Evolutionary conservation across 2,113 vertebrate genomes (phyloP), one percentile per base, ranked within the genome.

Genomic region (Coturnix japonica): DNA sequence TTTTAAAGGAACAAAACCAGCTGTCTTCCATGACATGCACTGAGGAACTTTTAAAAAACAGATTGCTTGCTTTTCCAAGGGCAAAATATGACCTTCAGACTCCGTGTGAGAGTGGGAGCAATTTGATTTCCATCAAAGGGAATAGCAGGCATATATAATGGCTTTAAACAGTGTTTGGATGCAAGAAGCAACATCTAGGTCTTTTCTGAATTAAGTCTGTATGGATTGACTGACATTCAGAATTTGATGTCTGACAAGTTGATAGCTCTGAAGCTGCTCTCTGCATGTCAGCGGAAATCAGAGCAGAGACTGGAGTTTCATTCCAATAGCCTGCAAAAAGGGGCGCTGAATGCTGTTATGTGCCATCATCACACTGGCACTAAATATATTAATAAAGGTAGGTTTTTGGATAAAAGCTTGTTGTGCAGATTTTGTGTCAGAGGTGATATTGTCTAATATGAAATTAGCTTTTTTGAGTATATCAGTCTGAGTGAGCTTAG

Each of bases 61-160:
- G 21, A 13, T 65, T 81, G 4, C 6, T 7, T 72, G 14, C 13
- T 87, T 85, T 89, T 83, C 54, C 17, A 31, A 19, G 25, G 26
- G 60, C 69, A 73, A 25, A 63, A 6, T 47, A 56, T 65, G 44
- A 93, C 39, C 57, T 86, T 65, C 83, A 86, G 49, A 44, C 21
- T 61, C 13, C 66, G 3, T 31, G 6, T 1, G 13, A 37, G 12
- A 74, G 21, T 75, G 35, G 22, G 22, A 86, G 21, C n/a, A 83
- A 60, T 91, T 43, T 77, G 59, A 86, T 89, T 90, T 95, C 71
- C 63, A 79, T 88, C 54, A 70, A 73, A 91, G 74, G 56, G 31
- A 93, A 85, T 2, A 80, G 25, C 10, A 91, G 73, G 66, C 33
- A 21, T 73, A 87, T 57, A 33, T 93, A 93, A 87, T 67, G 54